Base-by-base conservation (phyloP, 1,140 invertebrate genomes). In the Panagrolaimus sp. region DNA sequence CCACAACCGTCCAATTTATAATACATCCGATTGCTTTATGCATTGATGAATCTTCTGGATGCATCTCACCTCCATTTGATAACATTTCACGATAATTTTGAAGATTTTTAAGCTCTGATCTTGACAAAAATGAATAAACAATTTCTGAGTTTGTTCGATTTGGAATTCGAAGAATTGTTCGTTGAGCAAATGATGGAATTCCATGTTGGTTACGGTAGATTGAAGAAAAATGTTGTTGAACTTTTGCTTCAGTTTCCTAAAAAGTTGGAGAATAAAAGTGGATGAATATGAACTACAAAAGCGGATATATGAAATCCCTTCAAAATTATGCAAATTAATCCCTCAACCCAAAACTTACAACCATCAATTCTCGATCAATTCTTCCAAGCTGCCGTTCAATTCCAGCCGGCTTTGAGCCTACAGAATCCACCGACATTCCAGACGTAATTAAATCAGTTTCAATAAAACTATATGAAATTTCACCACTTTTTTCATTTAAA, bases 81-180 rank as follows among this genome's bases (percentile, higher is more conserved):
- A 58, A 28, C 21, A 58, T 28, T 58, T 58, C 28, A 28, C 28
- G 52, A 58, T 58, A 58, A 21, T 58, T 58, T 21, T 58, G 12
- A 21, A 58, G 14, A 58, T 28, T 10, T 5, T 26, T 58, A 1
- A 58, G 17, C 10, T 58, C 52, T n/a, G 52, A 58, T 10, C 21
- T 12, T 1, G 21, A 26, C 17, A 58, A 0, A 21, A 58, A 58
- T 12, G 12, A n/a, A 17, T 24, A 58, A 3, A 58, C 52, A 28
- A 58, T 28, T 8, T 58, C 52, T 12, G 52, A 12, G 17, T 58
- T 28, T 2, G 15, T 58, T 21, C 52, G 52, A 58, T 58, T 28
- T 12, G 52, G 52, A 21, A 58, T 28, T 14, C 21, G 15, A 4
- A 58, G 52, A 2, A 38, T 4, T 4, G 32, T 38, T 38, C 32